Evolutionary conservation across 2,888 invertebrate species (phyloP), one percentile per base, ranked within the genome.

Genomic region (Unio pictorum): DNA sequence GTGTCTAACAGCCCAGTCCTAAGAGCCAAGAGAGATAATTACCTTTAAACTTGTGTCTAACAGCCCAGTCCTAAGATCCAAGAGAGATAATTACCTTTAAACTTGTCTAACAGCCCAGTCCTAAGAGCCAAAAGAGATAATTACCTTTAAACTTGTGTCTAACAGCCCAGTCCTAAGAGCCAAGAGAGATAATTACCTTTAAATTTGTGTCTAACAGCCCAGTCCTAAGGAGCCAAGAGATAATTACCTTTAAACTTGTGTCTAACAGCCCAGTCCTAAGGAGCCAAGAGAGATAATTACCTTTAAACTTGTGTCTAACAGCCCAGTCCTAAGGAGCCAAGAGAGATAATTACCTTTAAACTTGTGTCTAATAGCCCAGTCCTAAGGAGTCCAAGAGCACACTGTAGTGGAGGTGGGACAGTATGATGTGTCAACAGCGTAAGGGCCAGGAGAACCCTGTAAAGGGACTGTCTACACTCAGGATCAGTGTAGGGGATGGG

Each of bases 61-160:
- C 6, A 71, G 57, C 18, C 79, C 78, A 26, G 57, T 55, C 18
- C 74, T 72, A 28, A 82, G 73, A 23, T 23, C 23, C 23, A 23
- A 23, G 23, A 23, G 23, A 23, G 23, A 23, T 23, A 23, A 23
- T 23, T 23, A 23, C 23, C 23, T 23, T 23, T 23, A 23, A 23
- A 23, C 23, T 23, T 23, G 23, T 23, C 23, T 23, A 23, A 23
- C 23, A 23, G 23, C 23, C 23, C 23, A 23, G 23, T 23, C 23
- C 23, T 23, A 23, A 23, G 78, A 61, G 18, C 68, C 66, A 11
- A 76, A 26, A n/a, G 45, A 20, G n/a, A 28, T 63, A 54, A 67
- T 64, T 72, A 81, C 82, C 76, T 74, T 68, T n/a, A 72, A 57
- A 71, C 73, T 61, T 23, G 58, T 28, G 61, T 82, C 82, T 23